Base-by-base conservation (phyloP, 2,888 invertebrate genomes). In the Helobdella robusta region DNA sequence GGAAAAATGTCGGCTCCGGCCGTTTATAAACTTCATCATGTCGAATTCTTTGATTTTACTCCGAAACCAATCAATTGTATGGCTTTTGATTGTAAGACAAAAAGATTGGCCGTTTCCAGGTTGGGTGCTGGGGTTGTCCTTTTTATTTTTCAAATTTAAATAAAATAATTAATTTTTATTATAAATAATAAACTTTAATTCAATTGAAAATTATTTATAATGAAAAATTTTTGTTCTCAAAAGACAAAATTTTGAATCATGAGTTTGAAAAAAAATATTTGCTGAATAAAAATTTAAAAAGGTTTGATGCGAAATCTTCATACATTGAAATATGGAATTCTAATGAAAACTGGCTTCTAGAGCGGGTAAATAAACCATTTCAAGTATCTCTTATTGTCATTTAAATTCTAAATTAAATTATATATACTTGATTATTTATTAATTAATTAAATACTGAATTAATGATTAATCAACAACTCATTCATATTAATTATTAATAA, bases 51-150 rank as follows among this genome's bases (percentile, higher is more conserved):
- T 23, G 60, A 60, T 35, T 60, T 60, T 35, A 28, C 28, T 3
- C 60, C 60, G 4, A 60, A 44, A 28, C 44, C 60, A 15, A 60
- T 60, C n/a, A 60, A 60, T 25, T 44, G 60, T n/a, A 60, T 60
- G n/a, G 60, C 60, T 1, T 60, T 35, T 44, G 44, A 60, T 40
- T 28, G 28, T 1, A 28, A 23, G 25, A 18, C 20, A 4, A 36
- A 60, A 18, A 60, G 44, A 44, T 23, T 60, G 60, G 4, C 44
- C 44, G 44, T 60, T 60, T 40, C 60, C 28, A 60, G 60, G 60
- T 60, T 2, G 20, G 35, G 8, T 28, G 30, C 30, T 5, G 25
- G 8, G 8, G 25, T 8, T 8, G 8, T 56, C 5, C 15, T 56
- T 56, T 56, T 25, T 28, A n/a, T 32, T 25, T 6, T 50, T 6